Evolutionary conservation across 2,888 invertebrate species (phyloP), one percentile per base, ranked within the genome.

Genomic region (Hipparchia semele): DNA sequence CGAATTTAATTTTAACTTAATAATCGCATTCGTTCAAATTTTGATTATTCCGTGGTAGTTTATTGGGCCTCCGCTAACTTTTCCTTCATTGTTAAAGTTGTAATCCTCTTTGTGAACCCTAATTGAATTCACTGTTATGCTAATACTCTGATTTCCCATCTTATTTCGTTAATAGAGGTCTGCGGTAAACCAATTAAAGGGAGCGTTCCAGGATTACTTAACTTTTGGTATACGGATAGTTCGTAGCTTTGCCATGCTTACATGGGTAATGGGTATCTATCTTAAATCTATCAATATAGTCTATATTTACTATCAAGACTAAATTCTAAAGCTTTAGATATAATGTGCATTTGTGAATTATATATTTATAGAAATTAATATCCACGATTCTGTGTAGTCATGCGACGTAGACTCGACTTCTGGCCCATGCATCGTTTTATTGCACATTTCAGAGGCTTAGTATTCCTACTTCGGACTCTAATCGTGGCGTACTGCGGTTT

Each of bases 51-150:
- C 84, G 88, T 85, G 88, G 84, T 92, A 92, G 92, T 92, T 92
- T 86, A 87, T 86, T 86, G 87, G 86, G 85, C 85, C 86, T 86
- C 88, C 83, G 87, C 86, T 84, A 91, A 93, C 91, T 91, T 92
- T 90, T 86, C 89, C 88, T 87, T 91, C 90, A 92, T 91, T 92
- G 91, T 93, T 91, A 92, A 94, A 93, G 92, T 93, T 93, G 91
- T 94, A 93, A 94, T 94, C 92, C 93, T 92, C 92, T 94, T 93
- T 94, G 93, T 93, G 88, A 86, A 88, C 88, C 90, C 90, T 92
- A 94, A 94, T 94, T 92, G 93, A 93, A 94, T 93, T 92, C 88
- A 90, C 92, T 93, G 93, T 93, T 93, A 94, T 94, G 94, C 91
- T 93, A 94, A 94, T 94, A 92, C 92, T 90, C 89, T 93, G 92